Evolutionary conservation across 2,888 invertebrate species (phyloP).

Genomic region (Sthenelais limicola): DNA sequence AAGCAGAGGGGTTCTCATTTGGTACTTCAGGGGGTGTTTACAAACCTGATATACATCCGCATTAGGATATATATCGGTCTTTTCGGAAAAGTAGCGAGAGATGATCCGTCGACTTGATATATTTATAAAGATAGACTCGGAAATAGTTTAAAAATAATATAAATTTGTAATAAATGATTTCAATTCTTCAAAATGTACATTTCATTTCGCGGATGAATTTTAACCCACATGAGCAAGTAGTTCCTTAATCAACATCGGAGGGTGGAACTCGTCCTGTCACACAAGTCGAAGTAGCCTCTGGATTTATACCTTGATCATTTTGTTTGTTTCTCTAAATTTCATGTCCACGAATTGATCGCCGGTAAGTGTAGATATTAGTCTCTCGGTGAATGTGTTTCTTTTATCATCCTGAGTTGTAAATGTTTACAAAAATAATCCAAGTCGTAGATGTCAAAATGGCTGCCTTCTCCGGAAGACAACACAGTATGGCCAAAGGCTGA

Average conservation of each 20-base stretch:
- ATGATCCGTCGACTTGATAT: too few species aligned
- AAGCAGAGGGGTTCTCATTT: conserved; percentile 37
- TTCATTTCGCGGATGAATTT: conserved; percentile 34
- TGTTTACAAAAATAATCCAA: conserved; percentile 2
- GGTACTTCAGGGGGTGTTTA: conserved; percentile 37
- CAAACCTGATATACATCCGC: conserved; percentile 23
- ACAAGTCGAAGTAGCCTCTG: conserved; percentile 12
- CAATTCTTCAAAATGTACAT: neutral
- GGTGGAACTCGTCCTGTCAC: conserved; percentile 41
- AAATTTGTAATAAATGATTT: neutral
- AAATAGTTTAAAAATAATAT: too few species aligned
- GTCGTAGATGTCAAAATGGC: conserved; percentile 38
- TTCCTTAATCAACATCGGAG: conserved; percentile 44
- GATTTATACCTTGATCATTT: conserved; percentile 27
- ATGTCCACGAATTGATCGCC: conserved; percentile 23
- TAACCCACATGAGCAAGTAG: conserved; percentile 42
- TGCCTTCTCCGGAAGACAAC: conserved; percentile 20
- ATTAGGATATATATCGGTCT: neutral
- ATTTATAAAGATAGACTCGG: too few species aligned
- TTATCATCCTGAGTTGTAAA: too few species aligned
- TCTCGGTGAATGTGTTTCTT: neutral
- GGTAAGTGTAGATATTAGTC: conserved; percentile 30
- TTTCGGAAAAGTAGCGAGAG: conserved; percentile 3
- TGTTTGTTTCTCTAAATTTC: conserved; percentile 30
- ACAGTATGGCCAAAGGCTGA: conserved; percentile 36